Conservation (phyloP, 2,113 vertebrate genomes). For the Perca schrenkii region DNA sequence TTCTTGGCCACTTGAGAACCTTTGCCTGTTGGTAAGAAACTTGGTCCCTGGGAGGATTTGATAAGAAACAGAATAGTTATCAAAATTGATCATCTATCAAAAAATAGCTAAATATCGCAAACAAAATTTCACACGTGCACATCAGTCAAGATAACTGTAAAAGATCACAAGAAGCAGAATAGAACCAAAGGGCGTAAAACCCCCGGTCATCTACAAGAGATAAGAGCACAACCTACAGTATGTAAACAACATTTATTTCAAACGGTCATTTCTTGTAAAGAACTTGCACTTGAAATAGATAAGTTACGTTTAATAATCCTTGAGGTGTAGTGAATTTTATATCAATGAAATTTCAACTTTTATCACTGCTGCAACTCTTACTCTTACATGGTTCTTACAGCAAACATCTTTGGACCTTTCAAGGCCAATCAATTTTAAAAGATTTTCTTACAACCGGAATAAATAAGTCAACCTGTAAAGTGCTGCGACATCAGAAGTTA, state of each 20-base stretch:
- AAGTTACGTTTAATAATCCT: constrained; percentile 21
- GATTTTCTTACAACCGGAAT: constrained; percentile 17
- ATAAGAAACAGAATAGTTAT: constrained; percentile 64
- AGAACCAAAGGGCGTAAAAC: constrained; percentile 15
- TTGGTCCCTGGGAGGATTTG: constrained; percentile 80
- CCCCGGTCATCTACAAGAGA: constrained; percentile 10
- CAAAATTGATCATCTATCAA: constrained; percentile 45
- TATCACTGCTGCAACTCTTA: background rate
- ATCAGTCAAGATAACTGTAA: constrained; percentile 17
- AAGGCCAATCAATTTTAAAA: constrained; percentile 13
- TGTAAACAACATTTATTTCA: constrained; percentile 34
- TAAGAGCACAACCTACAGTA: constrained; percentile 11
- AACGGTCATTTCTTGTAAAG: constrained; percentile 12
- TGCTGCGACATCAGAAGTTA: background rate
- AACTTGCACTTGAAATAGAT: constrained; percentile 22
- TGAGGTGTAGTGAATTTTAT: constrained; percentile 15
- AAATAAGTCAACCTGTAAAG: background rate
- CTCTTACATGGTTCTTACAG: background rate
- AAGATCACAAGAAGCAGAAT: constrained; percentile 32
- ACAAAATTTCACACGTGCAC: constrained; percentile 30
- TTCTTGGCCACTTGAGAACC: constrained; percentile 49
- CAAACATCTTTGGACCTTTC: background rate
- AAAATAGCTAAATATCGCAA: background rate
- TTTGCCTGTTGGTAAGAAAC: constrained; percentile 59
- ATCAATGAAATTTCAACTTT: constrained; percentile 11